A percentile compares a stretch with the other conserved stretches of the same genome.
Evolutionary conservation across 2,113 vertebrate genomes (phyloP).

Genomic region (Puma concolor): DNA sequence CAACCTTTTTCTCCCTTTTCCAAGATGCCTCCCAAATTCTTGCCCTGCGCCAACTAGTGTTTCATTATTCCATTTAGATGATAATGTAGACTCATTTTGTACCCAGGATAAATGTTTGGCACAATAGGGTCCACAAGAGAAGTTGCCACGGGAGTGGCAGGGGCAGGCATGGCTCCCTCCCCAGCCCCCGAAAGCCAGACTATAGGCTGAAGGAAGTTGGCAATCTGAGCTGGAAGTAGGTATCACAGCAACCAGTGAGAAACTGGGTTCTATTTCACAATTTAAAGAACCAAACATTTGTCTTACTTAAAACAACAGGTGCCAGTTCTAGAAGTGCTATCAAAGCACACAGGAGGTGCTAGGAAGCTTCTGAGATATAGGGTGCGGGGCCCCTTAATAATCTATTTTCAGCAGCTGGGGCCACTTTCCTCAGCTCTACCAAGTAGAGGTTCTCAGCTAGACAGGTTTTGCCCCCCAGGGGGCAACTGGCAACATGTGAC

Average conservation of each 20-base stretch:
- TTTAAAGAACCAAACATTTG: background rate
- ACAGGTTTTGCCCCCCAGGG: background rate
- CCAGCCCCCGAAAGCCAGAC: background rate
- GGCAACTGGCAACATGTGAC: background rate
- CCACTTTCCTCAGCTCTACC: background rate
- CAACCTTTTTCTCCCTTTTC: slow-evolving; percentile 4
- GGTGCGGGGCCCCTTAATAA: too few species aligned
- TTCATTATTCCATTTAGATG: slow-evolving; percentile 62
- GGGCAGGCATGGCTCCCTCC: background rate
- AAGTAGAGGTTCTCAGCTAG: background rate
- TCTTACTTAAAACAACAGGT: background rate
- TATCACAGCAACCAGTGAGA: background rate
- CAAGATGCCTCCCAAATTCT: slow-evolving; percentile 59
- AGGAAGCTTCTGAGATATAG: background rate
- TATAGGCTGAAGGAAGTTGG: background rate
- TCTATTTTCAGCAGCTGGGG: background rate
- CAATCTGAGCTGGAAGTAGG: background rate
- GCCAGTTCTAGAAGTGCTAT: background rate
- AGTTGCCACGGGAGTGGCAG: background rate
- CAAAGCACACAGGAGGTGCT: background rate
- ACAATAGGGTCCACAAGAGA: background rate
- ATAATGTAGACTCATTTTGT: slow-evolving; percentile 38
- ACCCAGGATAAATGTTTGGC: slow-evolving; percentile 43
- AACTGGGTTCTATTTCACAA: background rate
- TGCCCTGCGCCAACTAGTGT: slow-evolving; percentile 6